Evolutionary conservation across 2,113 vertebrate species (phyloP).

Genomic region (Lagopus muta): DNA sequence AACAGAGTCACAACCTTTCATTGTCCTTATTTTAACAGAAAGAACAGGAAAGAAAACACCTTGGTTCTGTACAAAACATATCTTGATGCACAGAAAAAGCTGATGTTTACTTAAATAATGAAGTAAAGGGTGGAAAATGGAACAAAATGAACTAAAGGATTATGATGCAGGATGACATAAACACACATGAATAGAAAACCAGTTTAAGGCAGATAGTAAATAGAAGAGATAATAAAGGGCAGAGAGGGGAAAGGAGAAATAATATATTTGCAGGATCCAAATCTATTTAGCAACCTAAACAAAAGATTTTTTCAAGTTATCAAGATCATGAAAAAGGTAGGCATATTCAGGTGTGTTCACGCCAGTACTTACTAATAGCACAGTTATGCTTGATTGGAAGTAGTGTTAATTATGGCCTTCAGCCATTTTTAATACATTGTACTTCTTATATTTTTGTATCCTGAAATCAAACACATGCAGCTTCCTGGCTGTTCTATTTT

Average conservation of each 20-base stretch:
- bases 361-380: not conserved
- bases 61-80: not conserved
- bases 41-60: not conserved
- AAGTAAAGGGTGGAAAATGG: not conserved
- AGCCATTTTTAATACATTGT: not conserved
- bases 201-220: not conserved
- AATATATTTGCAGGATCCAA: not conserved
- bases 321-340: not conserved
- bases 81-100: not conserved
- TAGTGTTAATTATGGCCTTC: not conserved
- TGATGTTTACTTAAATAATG: not conserved
- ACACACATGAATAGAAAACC: not conserved
- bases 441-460: not conserved
- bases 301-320: not conserved
- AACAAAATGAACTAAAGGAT: not conserved
- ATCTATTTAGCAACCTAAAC: not conserved
- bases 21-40: not conserved
- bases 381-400: not conserved
- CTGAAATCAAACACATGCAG: not conserved
- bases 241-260: not conserved
- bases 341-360: not conserved
- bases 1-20: not conserved
- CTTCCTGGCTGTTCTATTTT: not conserved
- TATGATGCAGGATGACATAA: not conserved
- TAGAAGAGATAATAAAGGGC: not conserved